phyloP scores from a whole-genome alignment of 2,888 invertebrate genomes.

The Gastracanthus pulcherrimus region DNA sequence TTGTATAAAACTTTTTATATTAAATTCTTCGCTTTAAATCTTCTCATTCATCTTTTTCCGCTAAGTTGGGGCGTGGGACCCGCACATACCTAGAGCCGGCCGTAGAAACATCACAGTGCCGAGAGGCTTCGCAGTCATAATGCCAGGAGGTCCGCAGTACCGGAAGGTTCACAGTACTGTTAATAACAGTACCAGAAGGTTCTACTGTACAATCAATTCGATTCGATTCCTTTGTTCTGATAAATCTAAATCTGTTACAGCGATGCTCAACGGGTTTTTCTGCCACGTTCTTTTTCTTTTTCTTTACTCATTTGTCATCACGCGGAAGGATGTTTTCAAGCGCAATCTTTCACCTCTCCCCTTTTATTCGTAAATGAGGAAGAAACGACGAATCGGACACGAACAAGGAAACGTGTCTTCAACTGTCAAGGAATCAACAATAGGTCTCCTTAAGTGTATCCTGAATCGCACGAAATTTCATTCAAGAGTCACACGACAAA shows the following conservation, averaged over 20 bases:
- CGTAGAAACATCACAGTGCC: too few species aligned
- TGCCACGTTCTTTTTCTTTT: background rate
- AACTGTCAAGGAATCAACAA: background rate
- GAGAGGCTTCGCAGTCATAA: too few species aligned
- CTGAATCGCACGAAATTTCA: constrained; percentile 22
- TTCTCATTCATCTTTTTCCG: too few species aligned
- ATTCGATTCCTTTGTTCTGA: background rate
- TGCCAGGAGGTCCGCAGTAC: too few species aligned
- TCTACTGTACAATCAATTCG: too few species aligned
- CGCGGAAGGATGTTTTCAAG: background rate
- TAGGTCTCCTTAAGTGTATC: background rate
- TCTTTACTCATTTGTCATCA: background rate
- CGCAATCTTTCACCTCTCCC: background rate
- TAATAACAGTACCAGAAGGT: too few species aligned
- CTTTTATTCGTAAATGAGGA: background rate
- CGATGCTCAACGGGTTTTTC: background rate
- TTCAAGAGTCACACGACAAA: background rate
- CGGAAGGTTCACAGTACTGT: too few species aligned
- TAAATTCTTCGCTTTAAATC: too few species aligned
- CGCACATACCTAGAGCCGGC: too few species aligned
- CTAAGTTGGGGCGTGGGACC: too few species aligned
- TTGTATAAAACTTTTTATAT: too few species aligned
- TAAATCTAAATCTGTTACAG: background rate
- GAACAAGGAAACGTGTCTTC: background rate
- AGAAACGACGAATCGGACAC: background rate